Conservation (phyloP, 2,113 vertebrate genomes). For the Blennius ocellaris region DNA sequence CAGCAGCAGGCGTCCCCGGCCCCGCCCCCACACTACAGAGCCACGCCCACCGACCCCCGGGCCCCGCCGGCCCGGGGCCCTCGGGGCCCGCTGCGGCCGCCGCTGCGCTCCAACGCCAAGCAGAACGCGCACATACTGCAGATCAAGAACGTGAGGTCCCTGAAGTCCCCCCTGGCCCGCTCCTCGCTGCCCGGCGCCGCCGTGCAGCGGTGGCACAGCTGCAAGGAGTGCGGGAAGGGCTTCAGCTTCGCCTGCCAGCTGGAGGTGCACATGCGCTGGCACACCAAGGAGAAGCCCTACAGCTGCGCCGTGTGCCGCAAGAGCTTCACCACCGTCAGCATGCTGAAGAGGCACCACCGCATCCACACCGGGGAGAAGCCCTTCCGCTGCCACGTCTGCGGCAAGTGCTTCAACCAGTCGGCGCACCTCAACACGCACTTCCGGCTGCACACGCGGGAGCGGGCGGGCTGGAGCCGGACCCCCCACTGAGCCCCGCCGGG, state of each 20-base stretch:
- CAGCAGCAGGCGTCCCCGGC: conserved; percentile 3
- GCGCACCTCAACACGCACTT: conserved; percentile 81
- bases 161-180: conserved; percentile 31
- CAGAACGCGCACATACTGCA: conserved; percentile 21
- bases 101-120: conserved; percentile 31
- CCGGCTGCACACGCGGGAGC: conserved; percentile 73
- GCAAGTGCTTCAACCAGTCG: conserved; percentile 80
- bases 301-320: conserved; percentile 73
- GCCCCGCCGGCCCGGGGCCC: neutral
- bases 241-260: conserved; percentile 81
- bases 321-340: conserved; percentile 79
- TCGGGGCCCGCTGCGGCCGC: conserved; percentile 6
- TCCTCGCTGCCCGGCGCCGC: conserved; percentile 44
- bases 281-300: conserved; percentile 80
- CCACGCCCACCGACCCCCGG: neutral
- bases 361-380: conserved; percentile 81
- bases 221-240: conserved; percentile 74
- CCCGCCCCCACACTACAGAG: conserved; percentile 7
- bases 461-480: conserved; percentile 34
- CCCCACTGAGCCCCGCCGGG: conserved; percentile 11
- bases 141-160: conserved; percentile 43
- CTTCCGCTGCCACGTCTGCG: conserved; percentile 77
- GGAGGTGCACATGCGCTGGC: conserved; percentile 81
- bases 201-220: conserved; percentile 74
- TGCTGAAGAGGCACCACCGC: conserved; percentile 79